Evolutionary conservation across 2,888 invertebrate genomes (phyloP), one percentile per base, ranked within the genome.

Genomic region (Chloroclysta siterata): DNA sequence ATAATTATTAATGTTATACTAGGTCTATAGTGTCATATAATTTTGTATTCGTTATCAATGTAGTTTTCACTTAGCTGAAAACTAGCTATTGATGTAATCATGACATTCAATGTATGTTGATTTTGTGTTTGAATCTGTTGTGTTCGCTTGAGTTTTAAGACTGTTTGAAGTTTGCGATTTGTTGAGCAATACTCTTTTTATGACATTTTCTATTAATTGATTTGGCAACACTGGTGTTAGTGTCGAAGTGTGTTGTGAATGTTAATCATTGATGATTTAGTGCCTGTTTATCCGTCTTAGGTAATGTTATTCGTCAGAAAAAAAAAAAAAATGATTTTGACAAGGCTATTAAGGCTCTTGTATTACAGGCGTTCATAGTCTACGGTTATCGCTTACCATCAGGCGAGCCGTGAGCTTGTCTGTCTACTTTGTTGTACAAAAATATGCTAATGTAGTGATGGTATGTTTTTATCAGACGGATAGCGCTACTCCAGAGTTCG

Each of bases 1-100:
- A 65, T 65, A 57, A 53, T 56, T 51, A 58, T 60, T 22, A 62
- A 41, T 39, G 11, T 39, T 47, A 51, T 29, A 44, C 8, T 5
- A 56, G 36, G 50, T 56, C 46, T 59, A 56, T n/a, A 57, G 41
- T 66, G 63, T 58, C 65, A 63, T 52, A 61, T 69, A 70, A 65
- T 72, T 69, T 67, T 69, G 64, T 70, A 68, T 69, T 50, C 22
- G 14, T 53, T 63, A 55, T 86, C 88, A 90, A 89, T 86, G 79
- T 88, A 86, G 86, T 85, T 85, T 89, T 90, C 87, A 84, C 80
- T 75, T 47, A 72, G 60, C 79, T 85, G 89, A 90, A 90, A 81
- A 88, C 82, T 85, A 83, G 74, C 60, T 11, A 84, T 89, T 90
- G 88, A 80, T 79, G 65, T 74, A 61, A 69, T 69, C 70, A 71